phyloP scores from a whole-genome alignment of 2,113 vertebrate genomes.

The Podarcis muralis region DNA sequence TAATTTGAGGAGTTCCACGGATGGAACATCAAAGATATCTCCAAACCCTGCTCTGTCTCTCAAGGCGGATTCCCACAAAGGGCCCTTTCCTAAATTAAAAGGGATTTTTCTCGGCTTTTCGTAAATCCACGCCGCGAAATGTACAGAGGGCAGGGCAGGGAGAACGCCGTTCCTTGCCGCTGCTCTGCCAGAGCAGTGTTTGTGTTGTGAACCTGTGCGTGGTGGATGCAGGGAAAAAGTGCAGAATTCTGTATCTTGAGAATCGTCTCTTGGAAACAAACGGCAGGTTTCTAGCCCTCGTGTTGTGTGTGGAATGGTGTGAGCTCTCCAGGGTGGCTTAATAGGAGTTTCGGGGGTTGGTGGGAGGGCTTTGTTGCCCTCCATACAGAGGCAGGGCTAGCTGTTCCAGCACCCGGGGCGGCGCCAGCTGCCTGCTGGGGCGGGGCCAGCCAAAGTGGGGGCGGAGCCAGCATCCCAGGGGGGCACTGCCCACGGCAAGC shows the following conservation, averaged over 20 bases:
- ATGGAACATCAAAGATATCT: constrained; percentile 70
- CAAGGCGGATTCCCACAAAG: constrained; percentile 66
- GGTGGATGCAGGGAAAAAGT: neutral
- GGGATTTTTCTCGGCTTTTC: constrained; percentile 62
- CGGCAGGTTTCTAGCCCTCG: neutral
- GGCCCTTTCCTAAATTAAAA: constrained; percentile 67
- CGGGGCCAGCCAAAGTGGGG: too few species aligned
- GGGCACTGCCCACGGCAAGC: too few species aligned
- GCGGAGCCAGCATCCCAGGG: too few species aligned
- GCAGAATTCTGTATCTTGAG: neutral
- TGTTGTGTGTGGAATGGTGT: neutral
- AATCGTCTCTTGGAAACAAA: neutral
- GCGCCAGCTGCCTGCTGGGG: too few species aligned
- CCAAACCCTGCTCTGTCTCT: constrained; percentile 49
- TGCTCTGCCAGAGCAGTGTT: fast-evolving
- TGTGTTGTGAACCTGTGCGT: neutral
- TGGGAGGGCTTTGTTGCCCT: neutral
- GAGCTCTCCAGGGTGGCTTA: too few species aligned
- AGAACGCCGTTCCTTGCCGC: constrained; percentile 16
- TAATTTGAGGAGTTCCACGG: constrained; percentile 70
- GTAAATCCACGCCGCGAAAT: constrained; percentile 47
- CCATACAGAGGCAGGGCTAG: neutral
- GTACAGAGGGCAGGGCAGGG: constrained; percentile 27
- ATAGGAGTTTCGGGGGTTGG: neutral
- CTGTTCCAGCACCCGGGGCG: too few species aligned